Evolutionary conservation across 1,140 invertebrate genomes (phyloP).

Genomic region (Galleria mellonella): DNA sequence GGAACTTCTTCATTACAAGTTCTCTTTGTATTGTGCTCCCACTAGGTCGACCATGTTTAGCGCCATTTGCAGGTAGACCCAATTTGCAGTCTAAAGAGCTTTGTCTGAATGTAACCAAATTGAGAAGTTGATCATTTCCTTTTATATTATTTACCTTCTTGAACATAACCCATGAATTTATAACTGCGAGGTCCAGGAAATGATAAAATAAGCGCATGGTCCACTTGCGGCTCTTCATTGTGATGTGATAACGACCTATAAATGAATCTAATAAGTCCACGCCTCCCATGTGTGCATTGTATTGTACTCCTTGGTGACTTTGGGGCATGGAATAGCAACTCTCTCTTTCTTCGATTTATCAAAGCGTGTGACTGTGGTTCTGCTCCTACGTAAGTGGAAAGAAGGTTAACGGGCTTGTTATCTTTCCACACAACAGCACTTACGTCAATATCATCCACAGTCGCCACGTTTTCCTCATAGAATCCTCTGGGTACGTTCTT

Average conservation of each 20-base stretch:
- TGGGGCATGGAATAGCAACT: constrained; percentile 57
- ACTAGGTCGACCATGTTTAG: constrained; percentile 34
- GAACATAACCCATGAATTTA: constrained; percentile 39
- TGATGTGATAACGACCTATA: constrained; percentile 54
- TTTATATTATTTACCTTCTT: constrained; percentile 35
- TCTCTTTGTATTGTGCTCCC: constrained; percentile 30
- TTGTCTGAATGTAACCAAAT: too few species aligned
- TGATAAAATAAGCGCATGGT: constrained; percentile 56
- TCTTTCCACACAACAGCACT: constrained; percentile 37
- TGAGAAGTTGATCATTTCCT: constrained; percentile 33
- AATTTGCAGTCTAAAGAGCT: constrained; percentile 9
- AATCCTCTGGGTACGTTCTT: constrained; percentile 27
- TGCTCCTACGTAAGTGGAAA: constrained; percentile 49
- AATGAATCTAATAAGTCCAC: constrained; percentile 61
- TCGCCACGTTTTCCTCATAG: constrained; percentile 30
- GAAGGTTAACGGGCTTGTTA: constrained; percentile 53
- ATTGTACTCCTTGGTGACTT: constrained; percentile 62
- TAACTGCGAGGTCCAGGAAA: constrained; percentile 32
- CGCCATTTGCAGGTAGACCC: constrained; percentile 7
- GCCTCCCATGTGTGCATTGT: constrained; percentile 73
- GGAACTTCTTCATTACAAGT: constrained; percentile 37
- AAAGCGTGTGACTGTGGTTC: constrained; percentile 35
- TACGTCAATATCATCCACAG: constrained; percentile 31
- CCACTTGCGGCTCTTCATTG: constrained; percentile 57
- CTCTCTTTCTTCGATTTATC: constrained; percentile 41